Evolutionary conservation across 2,888 invertebrate genomes (phyloP), one percentile per base, ranked within the genome.

Genomic region (Athalia circularis): DNA sequence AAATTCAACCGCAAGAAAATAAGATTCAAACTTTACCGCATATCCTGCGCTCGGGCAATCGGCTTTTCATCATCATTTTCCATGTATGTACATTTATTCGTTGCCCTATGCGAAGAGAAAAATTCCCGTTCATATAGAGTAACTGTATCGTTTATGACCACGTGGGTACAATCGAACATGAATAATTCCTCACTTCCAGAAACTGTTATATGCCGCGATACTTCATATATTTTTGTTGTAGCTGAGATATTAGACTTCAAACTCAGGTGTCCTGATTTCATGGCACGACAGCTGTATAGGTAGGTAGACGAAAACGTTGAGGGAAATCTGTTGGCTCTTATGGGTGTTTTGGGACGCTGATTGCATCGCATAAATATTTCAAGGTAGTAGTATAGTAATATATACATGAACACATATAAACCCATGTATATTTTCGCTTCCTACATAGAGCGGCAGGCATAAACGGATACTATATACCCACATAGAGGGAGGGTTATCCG

Each of bases 401-500:
- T 54, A 9, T 54, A n/a, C n/a, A n/a, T n/a, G n/a, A 54, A 54
- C n/a, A 54, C 54, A 54, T 54, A n/a, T 54, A 29, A 29, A 29
- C 1, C 11, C 7, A n/a, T 68, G 43, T 54, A 43, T 72, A 72
- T 59, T 15, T 59, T 45, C 47, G 47, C 13, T 8, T 13, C 8
- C 11, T 43, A 29, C 9, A 72, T 13, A 59, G 1, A 59, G 47
- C 11, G 3, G 59, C 59, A 29, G 29, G 59, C 59, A 57, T 47
- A 72, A 72, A 57, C 72, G 72, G 59, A 72, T 72, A 59, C 72
- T 59, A 72, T 72, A 54, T 9, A 54, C 11, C 29, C 29, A 29
- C 29, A 29, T 54, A 59, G 72, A 72, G 72, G 72, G 72, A 59
- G 57, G 47, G 45, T 72, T 59, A 72, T 50, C 59, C 52, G 72